Base-by-base conservation (phyloP, 1,140 invertebrate species). In the Littorina saxatilis region DNA sequence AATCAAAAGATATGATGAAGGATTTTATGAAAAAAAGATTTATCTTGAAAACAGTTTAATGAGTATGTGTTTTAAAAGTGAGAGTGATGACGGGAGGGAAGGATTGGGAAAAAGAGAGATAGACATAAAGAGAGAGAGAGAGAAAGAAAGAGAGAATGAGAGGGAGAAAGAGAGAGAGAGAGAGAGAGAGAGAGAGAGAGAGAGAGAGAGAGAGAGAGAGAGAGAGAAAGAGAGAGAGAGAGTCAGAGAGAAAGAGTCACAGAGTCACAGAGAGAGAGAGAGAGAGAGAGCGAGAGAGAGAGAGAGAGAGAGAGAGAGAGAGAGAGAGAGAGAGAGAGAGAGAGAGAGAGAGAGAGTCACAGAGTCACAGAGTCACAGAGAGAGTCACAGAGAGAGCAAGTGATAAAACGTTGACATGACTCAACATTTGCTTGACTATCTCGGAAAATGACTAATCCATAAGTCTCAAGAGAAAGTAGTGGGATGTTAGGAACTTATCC, bases 161-260 rank as follows among this genome's bases (percentile, higher is more conserved):
- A 58, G 55, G n/a, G 55, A 58, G 55, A 58, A 23, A 58, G 55
- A 58, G 55, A 58, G 55, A 58, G 55, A 58, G 55, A 58, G 55
- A 58, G 55, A 58, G 55, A 58, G 55, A 58, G 55, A 58, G 55
- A 58, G 55, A 58, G 55, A 58, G 55, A 58, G 55, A 58, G 55
- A 58, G 55, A 58, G 55, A 58, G 55, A 58, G 55, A 58, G 55
- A 58, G 55, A 58, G 55, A 58, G 55, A 58, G 55, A 58, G 55
- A 58, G 23, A 7, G 9, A 7, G 9, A 50, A 20, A 50, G 47
- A 58, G 55, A 58, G n/a, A 58, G 4, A 58, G n/a, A 27, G 4
- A 58, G 17, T 11, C 15, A 58, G 55, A 27, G 9, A 23, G 55
- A 23, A 7, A 58, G 55, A 58, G 9, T 13, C 9, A 58, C 17